phyloP scores from a whole-genome alignment of 2,113 vertebrate species.

The Cynocephalus volans region DNA sequence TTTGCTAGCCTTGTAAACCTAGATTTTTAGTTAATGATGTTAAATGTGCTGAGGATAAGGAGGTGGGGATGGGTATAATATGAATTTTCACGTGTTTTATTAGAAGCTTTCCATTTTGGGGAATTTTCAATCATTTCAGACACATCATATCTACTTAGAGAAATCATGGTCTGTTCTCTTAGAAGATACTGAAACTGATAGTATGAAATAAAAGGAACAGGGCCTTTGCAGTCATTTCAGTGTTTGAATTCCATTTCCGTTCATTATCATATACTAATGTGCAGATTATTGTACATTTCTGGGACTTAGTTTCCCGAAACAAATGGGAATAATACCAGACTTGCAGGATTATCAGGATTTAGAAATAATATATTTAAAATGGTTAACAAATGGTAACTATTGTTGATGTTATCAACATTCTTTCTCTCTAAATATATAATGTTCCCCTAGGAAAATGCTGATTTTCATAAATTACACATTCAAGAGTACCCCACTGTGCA shows the following conservation, averaged over 20 bases:
- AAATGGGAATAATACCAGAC: conserved; percentile 27
- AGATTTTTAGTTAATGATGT: not conserved
- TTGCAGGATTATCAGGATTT: conserved; percentile 3
- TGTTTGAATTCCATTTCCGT: conserved; percentile 1
- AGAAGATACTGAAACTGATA: conserved; percentile 7
- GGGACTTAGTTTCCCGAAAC: not conserved
- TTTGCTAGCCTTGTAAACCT: conserved; percentile 12
- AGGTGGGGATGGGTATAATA: not conserved
- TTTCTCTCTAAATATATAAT: conserved; percentile 43
- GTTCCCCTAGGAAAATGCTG: conserved; percentile 16
- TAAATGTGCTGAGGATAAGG: conserved; percentile 14
- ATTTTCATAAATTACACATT: conserved; percentile 19
- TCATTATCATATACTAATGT: conserved; percentile 7
- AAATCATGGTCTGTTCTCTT: not conserved
- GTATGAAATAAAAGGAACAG: conserved; percentile 28
- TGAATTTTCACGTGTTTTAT: not conserved
- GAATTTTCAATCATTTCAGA: conserved; percentile 29
- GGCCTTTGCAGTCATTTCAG: not conserved
- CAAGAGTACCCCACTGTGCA: not conserved
- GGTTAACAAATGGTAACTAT: conserved; percentile 22
- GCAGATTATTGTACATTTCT: conserved; percentile 32
- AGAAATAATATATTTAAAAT: conserved; percentile 44
- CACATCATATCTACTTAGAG: not conserved
- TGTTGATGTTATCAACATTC: not conserved
- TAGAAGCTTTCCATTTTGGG: conserved; percentile 7